Percentiles rank a stretch among this genome's conserved stretches.
These are phyloP conservation scores for Platycercus adscitus DNA, from an alignment of 2,113 vertebrate genomes.

Conservation along the genomic window DNA sequence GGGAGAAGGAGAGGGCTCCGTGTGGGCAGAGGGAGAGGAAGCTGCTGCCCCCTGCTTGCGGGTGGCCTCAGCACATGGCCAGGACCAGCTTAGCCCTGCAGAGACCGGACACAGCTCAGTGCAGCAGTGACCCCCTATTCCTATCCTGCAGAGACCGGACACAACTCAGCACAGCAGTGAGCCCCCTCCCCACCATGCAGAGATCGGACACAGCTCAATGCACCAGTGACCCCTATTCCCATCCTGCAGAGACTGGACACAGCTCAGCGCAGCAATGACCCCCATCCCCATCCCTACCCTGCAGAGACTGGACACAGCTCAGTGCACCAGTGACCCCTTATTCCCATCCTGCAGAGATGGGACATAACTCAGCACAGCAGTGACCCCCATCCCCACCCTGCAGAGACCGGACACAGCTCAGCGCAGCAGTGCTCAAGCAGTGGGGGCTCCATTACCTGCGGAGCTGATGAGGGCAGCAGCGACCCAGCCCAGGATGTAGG, in stretches of 20 bases:
- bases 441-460: slow-evolving; percentile 60
- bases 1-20: too few species aligned
- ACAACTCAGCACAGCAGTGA: not conserved
- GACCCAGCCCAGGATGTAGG: slow-evolving; percentile 84
- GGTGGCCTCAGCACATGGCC: not conserved
- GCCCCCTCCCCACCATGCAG: not conserved
- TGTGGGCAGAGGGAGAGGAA: not conserved
- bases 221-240: too few species aligned
- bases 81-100: not conserved
- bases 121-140: not conserved
- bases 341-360: not conserved
- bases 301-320: not conserved
- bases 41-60: not conserved
- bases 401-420: not conserved
- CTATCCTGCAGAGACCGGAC: not conserved
- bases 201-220: not conserved
- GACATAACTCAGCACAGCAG: not conserved
- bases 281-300: not conserved
- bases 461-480: slow-evolving; percentile 75
- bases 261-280: not conserved
- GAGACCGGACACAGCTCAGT: not conserved
- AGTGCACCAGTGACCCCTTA: not conserved
- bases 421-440: not conserved
- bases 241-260: not conserved
- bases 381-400: not conserved